Conservation (phyloP, 2,113 vertebrate genomes). For the Isichthys henryi region DNA sequence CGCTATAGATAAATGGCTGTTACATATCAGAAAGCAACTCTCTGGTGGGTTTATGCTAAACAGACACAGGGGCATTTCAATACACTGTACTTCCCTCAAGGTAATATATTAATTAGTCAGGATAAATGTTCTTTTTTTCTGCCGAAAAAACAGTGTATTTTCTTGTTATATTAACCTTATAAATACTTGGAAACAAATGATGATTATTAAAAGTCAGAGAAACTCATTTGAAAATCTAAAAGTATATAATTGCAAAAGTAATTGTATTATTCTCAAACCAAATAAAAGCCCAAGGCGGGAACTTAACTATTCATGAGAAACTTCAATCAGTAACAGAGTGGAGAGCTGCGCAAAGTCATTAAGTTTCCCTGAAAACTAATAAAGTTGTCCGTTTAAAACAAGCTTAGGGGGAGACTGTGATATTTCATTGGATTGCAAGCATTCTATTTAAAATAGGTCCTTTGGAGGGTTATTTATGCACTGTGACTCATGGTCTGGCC, state of each 20-base stretch:
- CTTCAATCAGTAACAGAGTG: conserved; percentile 19
- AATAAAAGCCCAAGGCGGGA: neutral
- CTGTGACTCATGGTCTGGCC: neutral
- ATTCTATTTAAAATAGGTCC: neutral
- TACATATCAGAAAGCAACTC: conserved; percentile 33
- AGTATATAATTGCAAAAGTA: conserved; percentile 10
- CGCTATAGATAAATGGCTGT: conserved; percentile 1
- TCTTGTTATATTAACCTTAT: neutral
- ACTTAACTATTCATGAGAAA: conserved; percentile 27
- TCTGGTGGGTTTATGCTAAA: conserved; percentile 38
- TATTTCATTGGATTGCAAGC: neutral
- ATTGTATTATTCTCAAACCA: conserved; percentile 2
- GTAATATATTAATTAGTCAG: conserved; percentile 12
- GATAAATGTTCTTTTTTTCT: neutral
- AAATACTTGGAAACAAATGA: neutral
- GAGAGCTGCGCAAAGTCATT: conserved; percentile 6
- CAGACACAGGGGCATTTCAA: conserved; percentile 19
- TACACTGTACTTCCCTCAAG: conserved; percentile 14
- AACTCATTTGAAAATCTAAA: neutral
- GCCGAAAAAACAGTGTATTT: neutral
- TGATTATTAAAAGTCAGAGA: neutral
- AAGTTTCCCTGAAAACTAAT: neutral
- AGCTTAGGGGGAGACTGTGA: neutral
- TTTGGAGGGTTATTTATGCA: neutral
- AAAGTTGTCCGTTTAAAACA: conserved; percentile 8